Percentiles rank a stretch among this genome's conserved stretches.
These are phyloP conservation scores for Drosophila tropicalis DNA, from an alignment of 1,140 invertebrate genomes.

Conservation along the genomic window DNA sequence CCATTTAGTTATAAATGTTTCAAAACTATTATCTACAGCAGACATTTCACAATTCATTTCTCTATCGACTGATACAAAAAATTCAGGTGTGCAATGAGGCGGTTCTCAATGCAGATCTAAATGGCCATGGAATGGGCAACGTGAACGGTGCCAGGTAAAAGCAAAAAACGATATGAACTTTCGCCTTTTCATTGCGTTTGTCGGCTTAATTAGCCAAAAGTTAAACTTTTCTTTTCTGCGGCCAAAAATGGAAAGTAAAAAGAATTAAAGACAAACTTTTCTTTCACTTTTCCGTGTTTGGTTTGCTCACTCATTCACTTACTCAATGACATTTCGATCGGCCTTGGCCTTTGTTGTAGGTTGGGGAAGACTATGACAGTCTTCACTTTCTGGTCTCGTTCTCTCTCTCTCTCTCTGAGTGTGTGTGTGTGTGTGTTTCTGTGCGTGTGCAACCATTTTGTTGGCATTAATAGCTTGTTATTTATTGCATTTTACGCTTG, in stretches of 20 bases:
- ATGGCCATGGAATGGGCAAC: slow-evolving; percentile 27
- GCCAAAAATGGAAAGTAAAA: slow-evolving; percentile 42
- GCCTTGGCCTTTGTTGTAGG: slow-evolving; percentile 65
- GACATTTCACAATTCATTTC: slow-evolving; percentile 62
- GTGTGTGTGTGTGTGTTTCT: slow-evolving; percentile 21
- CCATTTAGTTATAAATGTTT: slow-evolving; percentile 53
- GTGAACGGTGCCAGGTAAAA: slow-evolving; percentile 47
- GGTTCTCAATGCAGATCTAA: slow-evolving; percentile 26
- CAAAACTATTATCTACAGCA: slow-evolving; percentile 64
- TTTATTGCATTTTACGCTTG: slow-evolving; percentile 65
- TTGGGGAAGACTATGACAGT: background rate
- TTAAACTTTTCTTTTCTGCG: slow-evolving; percentile 53
- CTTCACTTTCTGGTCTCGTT: slow-evolving; percentile 16
- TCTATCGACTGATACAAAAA: slow-evolving; percentile 67
- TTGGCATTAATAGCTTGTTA: slow-evolving; percentile 75
- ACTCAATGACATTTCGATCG: slow-evolving; percentile 67
- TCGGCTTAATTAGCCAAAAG: slow-evolving; percentile 55
- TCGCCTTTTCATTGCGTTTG: slow-evolving; percentile 35
- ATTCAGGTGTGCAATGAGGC: slow-evolving; percentile 72
- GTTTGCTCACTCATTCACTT: background rate
- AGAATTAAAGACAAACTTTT: slow-evolving; percentile 48
- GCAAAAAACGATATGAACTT: slow-evolving; percentile 29
- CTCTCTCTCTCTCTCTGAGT: too few relatives aligned
- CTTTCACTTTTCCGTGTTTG: slow-evolving; percentile 19
- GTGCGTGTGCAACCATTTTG: slow-evolving; percentile 63